A percentile compares a stretch with the other conserved stretches of the same genome.
phyloP scores from a whole-genome alignment of 2,888 invertebrate species.

The Hypolimnas misippus region DNA sequence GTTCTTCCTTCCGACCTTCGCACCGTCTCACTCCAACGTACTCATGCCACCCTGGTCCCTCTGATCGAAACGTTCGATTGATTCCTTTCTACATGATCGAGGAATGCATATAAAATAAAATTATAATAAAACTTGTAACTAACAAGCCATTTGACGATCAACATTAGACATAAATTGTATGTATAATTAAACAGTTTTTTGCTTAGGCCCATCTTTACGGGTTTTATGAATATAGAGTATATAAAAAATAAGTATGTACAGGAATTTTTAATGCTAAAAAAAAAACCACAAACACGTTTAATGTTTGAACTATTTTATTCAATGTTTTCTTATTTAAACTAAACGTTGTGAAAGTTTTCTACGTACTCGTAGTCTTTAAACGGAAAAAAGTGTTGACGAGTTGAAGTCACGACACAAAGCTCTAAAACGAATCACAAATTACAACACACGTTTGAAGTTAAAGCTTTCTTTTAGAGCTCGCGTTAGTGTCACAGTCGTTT shows the following conservation, averaged over 20 bases:
- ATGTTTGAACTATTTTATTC: neutral
- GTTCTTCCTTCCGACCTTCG: conserved; percentile 80
- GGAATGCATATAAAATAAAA: conserved; percentile 32
- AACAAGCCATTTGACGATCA: no score
- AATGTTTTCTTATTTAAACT: conserved; percentile 2
- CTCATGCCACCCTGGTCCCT: conserved; percentile 71
- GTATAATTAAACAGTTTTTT: no score
- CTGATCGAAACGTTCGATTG: conserved; percentile 70
- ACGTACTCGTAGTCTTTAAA: conserved; percentile 7
- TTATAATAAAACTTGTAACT: neutral
- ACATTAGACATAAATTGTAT: no score
- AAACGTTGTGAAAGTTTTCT: conserved; percentile 26
- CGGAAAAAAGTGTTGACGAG: conserved; percentile 26
- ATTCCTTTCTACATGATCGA: conserved; percentile 57
- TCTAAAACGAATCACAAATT: conserved; percentile 35
- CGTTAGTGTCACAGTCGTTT: conserved; percentile 18
- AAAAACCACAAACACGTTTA: neutral
- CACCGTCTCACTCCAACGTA: conserved; percentile 63
- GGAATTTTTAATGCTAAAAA: neutral
- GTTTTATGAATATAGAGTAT: no score
- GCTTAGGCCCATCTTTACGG: no score
- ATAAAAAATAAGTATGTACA: neutral
- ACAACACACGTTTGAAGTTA: conserved; percentile 20
- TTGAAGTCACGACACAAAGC: conserved; percentile 30
- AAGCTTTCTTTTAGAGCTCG: conserved; percentile 29